Base-by-base conservation (phyloP, 2,113 vertebrate genomes). In the Galbula dea region DNA sequence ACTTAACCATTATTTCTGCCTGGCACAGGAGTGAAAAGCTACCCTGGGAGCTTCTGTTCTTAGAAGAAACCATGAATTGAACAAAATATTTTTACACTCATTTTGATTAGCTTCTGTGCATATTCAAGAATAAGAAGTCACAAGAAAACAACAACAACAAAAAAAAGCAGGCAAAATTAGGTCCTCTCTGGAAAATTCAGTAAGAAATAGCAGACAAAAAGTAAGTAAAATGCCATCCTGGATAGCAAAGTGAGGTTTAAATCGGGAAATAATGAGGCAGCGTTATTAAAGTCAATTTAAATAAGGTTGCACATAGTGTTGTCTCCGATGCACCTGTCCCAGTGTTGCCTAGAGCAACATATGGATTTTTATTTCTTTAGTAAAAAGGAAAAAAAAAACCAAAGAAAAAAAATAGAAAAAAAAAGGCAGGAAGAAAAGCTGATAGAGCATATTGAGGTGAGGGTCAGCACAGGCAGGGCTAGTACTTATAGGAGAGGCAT, bases 401-500 rank as follows among this genome's bases (percentile, higher is more conserved):
- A n/a, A n/a, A n/a, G n/a, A n/a, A n/a, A n/a, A n/a, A n/a, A n/a
- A n/a, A n/a, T n/a, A n/a, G n/a, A n/a, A n/a, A n/a, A n/a, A n/a
- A n/a, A n/a, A n/a, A n/a, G n/a, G n/a, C n/a, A n/a, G n/a, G n/a
- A n/a, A n/a, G n/a, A n/a, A n/a, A n/a, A n/a, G n/a, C n/a, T 58
- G 37, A 58, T 45, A 36, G 4, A 39, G 11, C 2, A 9, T 39
- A 24, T 14, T 41, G 79, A 82, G 34, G 18, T 54, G 62, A 82
- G 52, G 46, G 34, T 5, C 30, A 57, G 49, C 27, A 61, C 23
- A 61, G 41, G 23, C 7, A 15, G 34, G 17, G 26, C 26, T 43
- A 37, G 32, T n/a, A 41, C 36, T 68, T 23, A 10, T 18, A 62
- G 20, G 29, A 7, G 18, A 88, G 36, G 26, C 0, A 0, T 45